Base-by-base conservation (phyloP, 2,113 vertebrate genomes). In the Daphoenositta chrysoptera region DNA sequence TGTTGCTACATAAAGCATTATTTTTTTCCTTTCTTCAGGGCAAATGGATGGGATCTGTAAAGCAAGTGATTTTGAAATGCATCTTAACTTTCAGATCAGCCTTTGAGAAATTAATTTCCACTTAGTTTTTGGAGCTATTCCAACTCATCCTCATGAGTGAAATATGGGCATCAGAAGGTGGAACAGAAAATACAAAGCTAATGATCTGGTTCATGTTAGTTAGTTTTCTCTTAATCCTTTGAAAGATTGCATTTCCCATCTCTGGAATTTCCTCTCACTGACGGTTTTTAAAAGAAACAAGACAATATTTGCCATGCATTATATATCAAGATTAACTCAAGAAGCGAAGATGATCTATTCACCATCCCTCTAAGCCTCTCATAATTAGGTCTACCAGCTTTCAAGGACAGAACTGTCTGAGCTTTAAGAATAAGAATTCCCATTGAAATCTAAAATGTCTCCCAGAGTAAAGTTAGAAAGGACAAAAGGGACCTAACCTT, bases 161-260 rank as follows among this genome's bases (percentile, higher is more conserved):
- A 93, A 93, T 96, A 97, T 83, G 84, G 87, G 95, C 94, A 95
- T 96, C 89, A 94, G 95, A 97, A 96, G 94, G 94, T 96, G 94
- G 92, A 96, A 96, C 96, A 91, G 95, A 97, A 96, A 97, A 97
- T 95, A 95, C 96, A 97, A 96, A 97, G 96, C 95, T 97, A 97
- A 97, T 97, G 96, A 97, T 97, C 90, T 97, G 97, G 86, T 96
- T 97, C 97, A 96, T 96, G 97, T 97, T 96, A 96, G 97, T 97
- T 96, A 97, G 96, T 87, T 95, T 93, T 93, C 92, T 93, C 90
- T 94, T 97, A 97, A 97, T 97, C 94, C 97, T 96, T 96, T 97
- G 95, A 97, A 96, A 96, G 92, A 97, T 96, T 95, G 94, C 90
- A 92, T 96, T 94, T 95, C 92, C 77, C 42, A 0, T 94, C 91